These are phyloP conservation scores for Steinernema hermaphroditum DNA, from an alignment of 2,888 invertebrate species.

Conservation along the genomic window DNA sequence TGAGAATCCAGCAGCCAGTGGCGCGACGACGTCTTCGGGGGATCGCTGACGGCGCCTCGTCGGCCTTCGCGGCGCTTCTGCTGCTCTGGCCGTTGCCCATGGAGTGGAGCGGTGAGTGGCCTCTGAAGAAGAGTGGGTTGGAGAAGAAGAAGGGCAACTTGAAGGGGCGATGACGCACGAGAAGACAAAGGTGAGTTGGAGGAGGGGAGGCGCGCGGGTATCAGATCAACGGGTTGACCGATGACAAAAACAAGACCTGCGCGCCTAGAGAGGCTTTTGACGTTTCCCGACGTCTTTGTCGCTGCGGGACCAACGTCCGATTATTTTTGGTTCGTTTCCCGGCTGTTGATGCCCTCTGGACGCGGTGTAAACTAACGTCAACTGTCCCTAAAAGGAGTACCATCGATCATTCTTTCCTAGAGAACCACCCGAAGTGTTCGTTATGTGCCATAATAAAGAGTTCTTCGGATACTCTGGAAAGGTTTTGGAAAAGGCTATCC, in stretches of 20 bases:
- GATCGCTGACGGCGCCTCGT: background rate
- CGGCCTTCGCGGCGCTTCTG: constrained; percentile 1
- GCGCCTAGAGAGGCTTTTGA: too few species aligned
- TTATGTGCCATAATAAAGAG: too few species aligned
- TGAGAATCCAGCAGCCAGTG: constrained; percentile 13
- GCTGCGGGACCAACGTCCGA: too few species aligned
- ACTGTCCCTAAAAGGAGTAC: too few species aligned
- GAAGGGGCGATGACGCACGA: background rate
- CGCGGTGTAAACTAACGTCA: too few species aligned
- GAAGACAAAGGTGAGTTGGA: background rate
- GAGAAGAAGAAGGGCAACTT: background rate
- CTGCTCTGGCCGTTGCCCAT: constrained; percentile 26
- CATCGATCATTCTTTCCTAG: too few species aligned
- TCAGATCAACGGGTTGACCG: constrained; percentile 20
- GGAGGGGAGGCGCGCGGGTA: background rate
- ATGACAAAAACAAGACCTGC: background rate
- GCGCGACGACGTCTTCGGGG: background rate
- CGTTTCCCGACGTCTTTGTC: too few species aligned
- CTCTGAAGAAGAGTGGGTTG: background rate
- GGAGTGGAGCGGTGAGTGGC: constrained; percentile 8
- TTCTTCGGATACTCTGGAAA: too few species aligned
- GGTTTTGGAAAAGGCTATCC: too few species aligned
- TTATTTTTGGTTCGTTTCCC: too few species aligned
- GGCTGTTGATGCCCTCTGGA: too few species aligned
- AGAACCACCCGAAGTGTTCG: too few species aligned